A percentile compares a stretch with the other conserved stretches of the same genome.
Conservation (phyloP, 2,888 invertebrate species). For the Omphaloscelis lunosa region DNA sequence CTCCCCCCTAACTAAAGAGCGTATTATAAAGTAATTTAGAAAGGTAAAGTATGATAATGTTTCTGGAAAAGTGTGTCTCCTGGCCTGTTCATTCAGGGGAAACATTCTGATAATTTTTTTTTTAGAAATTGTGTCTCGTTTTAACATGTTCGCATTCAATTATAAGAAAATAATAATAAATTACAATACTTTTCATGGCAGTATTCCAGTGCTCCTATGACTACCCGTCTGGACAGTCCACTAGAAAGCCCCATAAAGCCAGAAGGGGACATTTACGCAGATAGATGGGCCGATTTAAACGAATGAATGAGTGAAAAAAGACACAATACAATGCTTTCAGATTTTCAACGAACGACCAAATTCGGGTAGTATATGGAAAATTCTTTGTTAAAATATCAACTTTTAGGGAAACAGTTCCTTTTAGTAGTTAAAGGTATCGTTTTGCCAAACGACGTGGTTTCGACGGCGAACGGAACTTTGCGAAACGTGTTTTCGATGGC, state of each 20-base stretch:
- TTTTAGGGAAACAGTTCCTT: constrained; percentile 26
- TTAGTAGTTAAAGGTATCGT: constrained; percentile 27
- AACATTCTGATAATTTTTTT: not conserved
- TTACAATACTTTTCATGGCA: constrained; percentile 20
- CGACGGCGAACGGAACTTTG: constrained; percentile 31
- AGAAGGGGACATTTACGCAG: constrained; percentile 56
- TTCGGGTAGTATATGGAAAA: constrained; percentile 22
- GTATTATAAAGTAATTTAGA: constrained; percentile 58
- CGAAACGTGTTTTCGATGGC: constrained; percentile 34
- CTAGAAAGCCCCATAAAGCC: constrained; percentile 48
- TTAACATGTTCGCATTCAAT: not conserved
- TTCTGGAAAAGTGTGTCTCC: not conserved
- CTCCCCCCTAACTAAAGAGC: constrained; percentile 20
- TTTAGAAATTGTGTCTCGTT: not conserved
- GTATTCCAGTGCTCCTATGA: constrained; percentile 20
- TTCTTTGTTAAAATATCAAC: constrained; percentile 23
- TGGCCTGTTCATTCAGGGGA: not conserved
- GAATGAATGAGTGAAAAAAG: constrained; percentile 52
- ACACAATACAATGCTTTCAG: constrained; percentile 36
- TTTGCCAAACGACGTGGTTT: constrained; percentile 25
- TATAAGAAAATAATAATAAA: constrained; percentile 14
- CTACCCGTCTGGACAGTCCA: constrained; percentile 40
- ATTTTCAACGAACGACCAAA: constrained; percentile 49
- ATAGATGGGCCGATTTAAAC: constrained; percentile 55
- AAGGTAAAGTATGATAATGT: constrained; percentile 13